Evolutionary conservation across 2,113 vertebrate species (phyloP).

Genomic region (Felis catus): F.catus_Fca126_mat1.0 CM031412.1:92907501-92908000

Average conservation of each 20-base stretch:
- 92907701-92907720: background rate
- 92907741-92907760: background rate
- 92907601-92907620: background rate
- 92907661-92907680: too few species aligned
- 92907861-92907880: constrained; percentile 53
- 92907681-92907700: background rate
- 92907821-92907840: background rate
- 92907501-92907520: background rate
- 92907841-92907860: background rate
- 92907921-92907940: background rate
- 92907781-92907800: background rate
- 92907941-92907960: background rate
- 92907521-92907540: background rate
- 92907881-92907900: constrained; percentile 44
- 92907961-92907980: constrained; percentile 40
- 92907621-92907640: background rate
- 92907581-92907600: background rate
- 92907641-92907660: background rate
- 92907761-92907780: background rate
- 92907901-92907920: constrained; percentile 26
- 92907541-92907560: background rate
- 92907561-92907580: background rate
- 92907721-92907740: background rate
- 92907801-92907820: background rate
- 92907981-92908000: background rate